Conservation (phyloP, 2,797 vertebrate genomes). For the Galagoides demidoff region DNA sequence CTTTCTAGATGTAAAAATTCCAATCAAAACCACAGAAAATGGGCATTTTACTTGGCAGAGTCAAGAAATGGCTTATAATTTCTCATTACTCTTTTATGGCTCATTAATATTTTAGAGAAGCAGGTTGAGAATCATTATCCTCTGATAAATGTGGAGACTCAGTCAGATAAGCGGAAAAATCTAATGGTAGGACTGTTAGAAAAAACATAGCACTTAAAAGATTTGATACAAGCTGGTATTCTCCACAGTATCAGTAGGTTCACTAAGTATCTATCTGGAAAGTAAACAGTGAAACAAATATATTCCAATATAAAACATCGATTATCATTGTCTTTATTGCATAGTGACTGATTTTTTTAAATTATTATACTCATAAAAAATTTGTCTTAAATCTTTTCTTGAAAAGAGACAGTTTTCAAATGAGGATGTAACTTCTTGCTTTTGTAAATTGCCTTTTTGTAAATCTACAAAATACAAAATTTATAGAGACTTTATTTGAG, state of each 20-base stretch:
- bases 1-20: neutral
- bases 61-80: neutral
- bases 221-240: neutral
- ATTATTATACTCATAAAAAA: neutral
- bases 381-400: neutral
- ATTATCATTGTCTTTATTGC: neutral
- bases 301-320: neutral
- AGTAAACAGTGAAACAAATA: neutral
- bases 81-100: neutral
- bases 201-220: neutral
- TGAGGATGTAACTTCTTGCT: neutral
- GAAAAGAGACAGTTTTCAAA: neutral
- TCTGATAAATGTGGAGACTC: neutral
- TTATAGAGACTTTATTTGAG: neutral
- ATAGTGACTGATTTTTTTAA: neutral
- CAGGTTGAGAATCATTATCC: neutral
- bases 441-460: neutral
- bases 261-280: neutral
- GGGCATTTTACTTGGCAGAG: neutral
- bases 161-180: neutral
- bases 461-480: neutral
- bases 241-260: neutral
- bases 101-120: neutral
- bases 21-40: neutral
- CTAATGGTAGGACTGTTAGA: neutral